Base-by-base conservation (phyloP, 2,888 invertebrate species). In the Drosophila borborema region DNA sequence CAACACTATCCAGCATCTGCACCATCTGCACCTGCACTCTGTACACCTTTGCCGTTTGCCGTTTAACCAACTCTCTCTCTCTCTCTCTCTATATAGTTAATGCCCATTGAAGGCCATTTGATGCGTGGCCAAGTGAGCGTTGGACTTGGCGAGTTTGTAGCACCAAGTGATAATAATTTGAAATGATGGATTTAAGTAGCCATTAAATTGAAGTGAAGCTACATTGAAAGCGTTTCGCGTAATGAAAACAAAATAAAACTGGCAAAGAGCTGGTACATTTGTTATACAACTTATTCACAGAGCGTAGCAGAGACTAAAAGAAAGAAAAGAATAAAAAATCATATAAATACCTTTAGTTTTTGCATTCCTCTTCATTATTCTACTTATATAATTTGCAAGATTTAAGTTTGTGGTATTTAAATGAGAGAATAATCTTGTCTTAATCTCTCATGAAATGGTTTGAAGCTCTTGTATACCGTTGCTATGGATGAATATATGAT, bases 131-230 rank as follows among this genome's bases (percentile, higher is more conserved):
- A 83, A 83, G 87, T 75, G 80, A 82, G 85, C 82, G 67, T 54
- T 59, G 69, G 71, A 71, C 67, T 82, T 59, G 54, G 40, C 58
- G 18, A 51, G 69, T 60, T 62, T 63, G 62, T 53, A 70, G 77
- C 60, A 64, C 77, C 77, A 72, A 85, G 81, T 83, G 76, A 76
- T 76, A 77, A 77, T 76, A 77, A 76, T 86, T 89, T 82, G 67
- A 84, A 84, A 89, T 85, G 86, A 89, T 86, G 86, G 76, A 89
- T 86, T 85, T 89, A 86, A 86, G 82, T 85, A 89, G 74, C 82
- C 82, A 74, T 86, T 80, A 85, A 83, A 87, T 77, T 75, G 81
- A 81, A 83, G 76, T 80, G 76, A 71, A 69, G 76, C 66, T 58
- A 64, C 69, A 66, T 67, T 64, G 63, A 65, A 65, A 63, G 53